Conservation (phyloP, 2,888 invertebrate genomes). For the Dicyrtoma fusca region DNA sequence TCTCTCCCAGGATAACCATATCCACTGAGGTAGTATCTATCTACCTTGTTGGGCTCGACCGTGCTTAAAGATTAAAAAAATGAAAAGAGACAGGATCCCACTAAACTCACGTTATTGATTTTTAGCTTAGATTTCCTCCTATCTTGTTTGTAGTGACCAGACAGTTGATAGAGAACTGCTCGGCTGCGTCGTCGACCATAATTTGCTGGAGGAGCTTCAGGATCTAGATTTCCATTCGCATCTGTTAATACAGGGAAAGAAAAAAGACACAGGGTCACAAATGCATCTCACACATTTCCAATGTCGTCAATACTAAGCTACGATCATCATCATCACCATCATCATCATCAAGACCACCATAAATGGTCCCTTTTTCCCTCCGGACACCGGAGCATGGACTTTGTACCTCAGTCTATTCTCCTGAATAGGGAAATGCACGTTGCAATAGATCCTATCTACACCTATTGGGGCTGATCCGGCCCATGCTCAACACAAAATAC, state of each 20-base stretch:
- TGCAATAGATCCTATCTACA: too few relatives aligned
- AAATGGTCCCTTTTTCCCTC: neutral
- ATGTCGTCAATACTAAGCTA: neutral
- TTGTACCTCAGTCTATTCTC: neutral
- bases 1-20: too few relatives aligned
- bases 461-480: too few relatives aligned
- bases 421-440: neutral
- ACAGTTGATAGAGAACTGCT: conserved; percentile 94
- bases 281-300: too few relatives aligned
- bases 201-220: conserved; percentile 79
- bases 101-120: conserved; percentile 88
- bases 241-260: conserved; percentile 63
- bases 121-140: conserved; percentile 89
- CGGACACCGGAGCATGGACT: neutral
- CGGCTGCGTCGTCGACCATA: conserved; percentile 90
- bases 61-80: neutral
- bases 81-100: too few relatives aligned
- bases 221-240: conserved; percentile 77
- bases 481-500: too few relatives aligned
- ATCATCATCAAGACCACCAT: neutral
- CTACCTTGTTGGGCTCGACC: too few relatives aligned
- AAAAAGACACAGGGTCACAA: too few relatives aligned
- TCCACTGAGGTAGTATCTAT: too few relatives aligned
- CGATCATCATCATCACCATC: neutral
- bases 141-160: conserved; percentile 90